Evolutionary conservation across 2,888 invertebrate genomes (phyloP), one percentile per base, ranked within the genome.

Genomic region (Apamea monoglypha): DNA sequence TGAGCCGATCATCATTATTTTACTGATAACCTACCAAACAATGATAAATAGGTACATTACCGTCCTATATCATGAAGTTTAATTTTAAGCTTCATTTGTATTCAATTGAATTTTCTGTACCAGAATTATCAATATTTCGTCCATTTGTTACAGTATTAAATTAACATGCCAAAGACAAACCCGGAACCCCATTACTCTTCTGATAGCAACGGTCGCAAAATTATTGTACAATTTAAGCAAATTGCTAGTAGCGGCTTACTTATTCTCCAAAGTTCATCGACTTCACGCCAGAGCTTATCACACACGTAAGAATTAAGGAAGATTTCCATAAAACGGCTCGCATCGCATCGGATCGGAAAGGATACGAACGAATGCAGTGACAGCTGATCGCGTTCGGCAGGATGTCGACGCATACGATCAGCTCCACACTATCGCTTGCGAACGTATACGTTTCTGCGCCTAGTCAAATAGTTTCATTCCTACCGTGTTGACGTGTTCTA

Each of bases 211-310:
- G 70, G 68, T 78, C 44, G 71, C 63, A 72, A 64, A 76, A 76
- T 86, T 66, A 67, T 77, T 78, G 73, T 74, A 8, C 44, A 86
- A 77, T 63, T 53, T 40, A 32, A 78, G 53, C 40, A 61, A 44
- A 40, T 87, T 66, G 71, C 25, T 21, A 36, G 56, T 83, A 75
- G 10, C n/a, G 53, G 74, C 47, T 75, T 84, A 83, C 29, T 56
- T 59, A 68, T 66, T 61, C 59, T 36, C 10, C 63, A 68, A 75
- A 87, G 79, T 75, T 70, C 69, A 29, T 78, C 36, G 84, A 78
- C 74, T 84, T 29, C 44, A 61, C 29, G 25, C 36, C 68, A 69
- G 78, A 78, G 69, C 61, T 87, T 87, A 87, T 78, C 72, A 70
- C 66, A 66, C 29, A n/a, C 14, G 6, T 29, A 59, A 74, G 70